Evolutionary conservation across 1,140 invertebrate genomes (phyloP).

Genomic region (Neomicropteryx cornuta): DNA sequence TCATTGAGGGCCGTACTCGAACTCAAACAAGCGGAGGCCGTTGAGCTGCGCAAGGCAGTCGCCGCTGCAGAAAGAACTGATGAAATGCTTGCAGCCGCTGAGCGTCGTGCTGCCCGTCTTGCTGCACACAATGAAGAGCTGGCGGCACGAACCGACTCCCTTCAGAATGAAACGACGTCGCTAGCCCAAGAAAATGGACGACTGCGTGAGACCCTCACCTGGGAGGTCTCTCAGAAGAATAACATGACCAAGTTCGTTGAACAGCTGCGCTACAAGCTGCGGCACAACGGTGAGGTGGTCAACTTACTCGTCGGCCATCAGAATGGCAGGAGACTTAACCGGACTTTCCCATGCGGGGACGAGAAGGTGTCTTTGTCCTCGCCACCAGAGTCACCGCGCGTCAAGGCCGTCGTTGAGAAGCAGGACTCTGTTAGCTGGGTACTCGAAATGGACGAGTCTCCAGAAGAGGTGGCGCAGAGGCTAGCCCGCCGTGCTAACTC

Average conservation of each 20-base stretch:
- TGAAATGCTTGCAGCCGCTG: slow-evolving; percentile 42
- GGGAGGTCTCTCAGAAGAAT: slow-evolving; percentile 65
- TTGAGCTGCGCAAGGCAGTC: slow-evolving; percentile 52
- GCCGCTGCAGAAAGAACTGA: slow-evolving; percentile 42
- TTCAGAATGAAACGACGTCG: slow-evolving; percentile 32
- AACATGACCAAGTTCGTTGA: slow-evolving; percentile 72
- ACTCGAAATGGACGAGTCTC: slow-evolving; percentile 60
- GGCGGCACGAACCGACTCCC: slow-evolving; percentile 37
- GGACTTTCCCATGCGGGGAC: slow-evolving; percentile 19
- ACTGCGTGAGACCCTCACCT: slow-evolving; percentile 56
- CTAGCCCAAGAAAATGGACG: slow-evolving; percentile 48
- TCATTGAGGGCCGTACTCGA: slow-evolving; percentile 66
- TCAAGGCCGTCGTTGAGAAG: slow-evolving; percentile 72
- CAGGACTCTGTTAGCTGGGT: slow-evolving; percentile 76
- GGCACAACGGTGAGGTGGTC: slow-evolving; percentile 60
- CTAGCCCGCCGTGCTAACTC: slow-evolving; percentile 44
- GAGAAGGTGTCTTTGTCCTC: slow-evolving; percentile 31
- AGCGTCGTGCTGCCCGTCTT: slow-evolving; percentile 35
- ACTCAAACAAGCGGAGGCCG: slow-evolving; percentile 59
- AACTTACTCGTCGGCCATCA: slow-evolving; percentile 23
- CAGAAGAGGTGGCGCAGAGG: slow-evolving; percentile 48
- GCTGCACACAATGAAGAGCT: slow-evolving; percentile 46
- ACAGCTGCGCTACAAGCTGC: slow-evolving; percentile 73
- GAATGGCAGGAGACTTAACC: too few relatives aligned
- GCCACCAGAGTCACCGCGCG: slow-evolving; percentile 45